Evolutionary conservation across 2,113 vertebrate genomes (phyloP), one percentile per base, ranked within the genome.

Genomic region (Bostrychus sinensis): DNA sequence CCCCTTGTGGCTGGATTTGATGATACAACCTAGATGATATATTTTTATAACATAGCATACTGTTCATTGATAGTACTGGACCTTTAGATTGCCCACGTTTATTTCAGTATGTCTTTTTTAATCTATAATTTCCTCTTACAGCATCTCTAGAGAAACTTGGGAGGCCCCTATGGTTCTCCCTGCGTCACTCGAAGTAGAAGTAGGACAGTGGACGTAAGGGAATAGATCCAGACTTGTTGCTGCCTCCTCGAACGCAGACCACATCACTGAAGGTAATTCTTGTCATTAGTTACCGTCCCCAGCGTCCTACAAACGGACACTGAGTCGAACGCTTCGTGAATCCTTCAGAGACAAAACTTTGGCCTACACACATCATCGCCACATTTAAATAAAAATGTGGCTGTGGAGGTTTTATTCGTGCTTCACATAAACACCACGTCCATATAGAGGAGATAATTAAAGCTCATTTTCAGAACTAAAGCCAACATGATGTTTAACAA

Each of bases 171-270:
- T 55, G 28, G 2, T 42, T 32, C 22, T 13, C 37, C 58, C 41
- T 37, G 26, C 25, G 45, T 73, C 19, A 36, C 23, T 17, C 17
- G 57, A 56, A n/a, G 26, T 55, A 20, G 43, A 68, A 63, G 64
- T 63, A 53, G 72, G 53, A 57, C 58, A 75, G 12, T 63, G 37
- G 37, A 51, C 38, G 43, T 30, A 1, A 51, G 53, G 53, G 26
- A 43, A 36, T 62, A 37, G 19, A 28, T 32, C 4, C 19, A 14
- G 17, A 51, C 14, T 46, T 51, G 28, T 45, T 32, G 16, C 26
- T 19, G 38, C 39, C 23, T 34, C 48, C 42, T 32, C 32, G 22
- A 28, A 12, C 60, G 46, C 16, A 41, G 36, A 48, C 42, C 12
- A 22, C 25, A 72, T 64, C 36, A 43, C 11, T 28, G 19, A 51